Percentiles rank a stretch among this genome's conserved stretches.
phyloP scores from a whole-genome alignment of 2,888 invertebrate species.

The Thymelicus lineola region DNA sequence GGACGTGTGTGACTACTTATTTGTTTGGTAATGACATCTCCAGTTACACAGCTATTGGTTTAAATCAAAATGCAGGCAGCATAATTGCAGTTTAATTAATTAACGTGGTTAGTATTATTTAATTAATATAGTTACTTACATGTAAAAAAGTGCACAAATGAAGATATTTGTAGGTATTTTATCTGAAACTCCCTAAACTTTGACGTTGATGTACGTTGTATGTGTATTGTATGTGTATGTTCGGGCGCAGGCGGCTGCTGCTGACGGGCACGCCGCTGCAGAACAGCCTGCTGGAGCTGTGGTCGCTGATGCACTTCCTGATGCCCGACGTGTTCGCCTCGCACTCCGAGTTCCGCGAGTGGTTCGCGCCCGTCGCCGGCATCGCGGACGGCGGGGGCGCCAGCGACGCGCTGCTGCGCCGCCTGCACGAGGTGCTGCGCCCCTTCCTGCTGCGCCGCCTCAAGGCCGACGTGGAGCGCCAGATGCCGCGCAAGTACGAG shows the following conservation, averaged over 20 bases:
- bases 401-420: conserved; percentile 67
- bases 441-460: conserved; percentile 96
- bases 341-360: conserved; percentile 98
- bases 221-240: conserved; percentile 45
- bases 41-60: too few relatives aligned
- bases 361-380: conserved; percentile 97
- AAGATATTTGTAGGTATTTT: too few relatives aligned
- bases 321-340: conserved; percentile 99
- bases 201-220: not conserved
- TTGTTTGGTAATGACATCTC: too few relatives aligned
- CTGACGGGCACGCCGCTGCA: conserved; percentile 98
- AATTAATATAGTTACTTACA: too few relatives aligned
- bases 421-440: conserved; percentile 85
- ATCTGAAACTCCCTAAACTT: too few relatives aligned
- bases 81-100: too few relatives aligned
- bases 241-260: conserved; percentile 92
- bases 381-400: conserved; percentile 62
- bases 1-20: too few relatives aligned
- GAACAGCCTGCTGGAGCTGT: conserved; percentile 98
- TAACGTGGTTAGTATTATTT: too few relatives aligned
- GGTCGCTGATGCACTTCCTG: conserved; percentile 99
- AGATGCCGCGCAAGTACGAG: conserved; percentile 97
- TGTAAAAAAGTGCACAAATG: too few relatives aligned
- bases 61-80: too few relatives aligned
- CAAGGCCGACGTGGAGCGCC: conserved; percentile 98